phyloP scores from a whole-genome alignment of 2,888 invertebrate species.

The Phalera bucephala region DNA sequence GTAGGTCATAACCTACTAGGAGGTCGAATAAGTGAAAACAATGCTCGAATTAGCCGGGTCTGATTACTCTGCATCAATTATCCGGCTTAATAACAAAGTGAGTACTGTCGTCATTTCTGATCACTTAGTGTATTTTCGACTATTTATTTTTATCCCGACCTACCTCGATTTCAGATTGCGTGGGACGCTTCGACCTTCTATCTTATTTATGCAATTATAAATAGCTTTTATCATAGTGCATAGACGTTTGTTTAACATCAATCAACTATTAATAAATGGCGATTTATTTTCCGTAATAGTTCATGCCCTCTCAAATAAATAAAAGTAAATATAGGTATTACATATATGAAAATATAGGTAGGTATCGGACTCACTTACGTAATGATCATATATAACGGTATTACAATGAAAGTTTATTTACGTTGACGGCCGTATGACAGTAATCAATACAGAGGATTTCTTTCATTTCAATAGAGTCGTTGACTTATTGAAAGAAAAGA shows the following conservation, averaged over 20 bases:
- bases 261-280: slow-evolving; percentile 46
- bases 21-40: slow-evolving; percentile 44
- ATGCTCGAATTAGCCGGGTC: slow-evolving; percentile 39
- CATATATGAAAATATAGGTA: slow-evolving; percentile 18
- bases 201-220: slow-evolving; percentile 70
- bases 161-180: slow-evolving; percentile 64
- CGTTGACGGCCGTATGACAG: slow-evolving; percentile 38
- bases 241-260: slow-evolving; percentile 41
- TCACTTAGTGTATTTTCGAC: slow-evolving; percentile 33
- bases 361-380: slow-evolving; percentile 39
- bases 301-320: slow-evolving; percentile 11
- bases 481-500: too few relatives aligned
- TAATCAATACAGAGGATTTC: slow-evolving; percentile 49
- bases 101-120: slow-evolving; percentile 19
- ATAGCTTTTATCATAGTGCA: slow-evolving; percentile 59
- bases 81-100: slow-evolving; percentile 43
- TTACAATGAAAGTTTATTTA: slow-evolving; percentile 38
- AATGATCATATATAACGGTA: slow-evolving; percentile 39
- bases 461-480: slow-evolving; percentile 61
- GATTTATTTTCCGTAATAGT: slow-evolving; percentile 16
- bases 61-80: slow-evolving; percentile 44
- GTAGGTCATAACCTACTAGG: too few relatives aligned
- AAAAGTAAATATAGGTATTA: too few relatives aligned
- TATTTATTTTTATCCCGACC: slow-evolving; percentile 67
- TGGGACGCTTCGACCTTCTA: slow-evolving; percentile 59